Percentiles rank a stretch among this genome's conserved stretches.
phyloP scores from a whole-genome alignment of 2,113 vertebrate genomes.

The Panurus biarmicus region DNA sequence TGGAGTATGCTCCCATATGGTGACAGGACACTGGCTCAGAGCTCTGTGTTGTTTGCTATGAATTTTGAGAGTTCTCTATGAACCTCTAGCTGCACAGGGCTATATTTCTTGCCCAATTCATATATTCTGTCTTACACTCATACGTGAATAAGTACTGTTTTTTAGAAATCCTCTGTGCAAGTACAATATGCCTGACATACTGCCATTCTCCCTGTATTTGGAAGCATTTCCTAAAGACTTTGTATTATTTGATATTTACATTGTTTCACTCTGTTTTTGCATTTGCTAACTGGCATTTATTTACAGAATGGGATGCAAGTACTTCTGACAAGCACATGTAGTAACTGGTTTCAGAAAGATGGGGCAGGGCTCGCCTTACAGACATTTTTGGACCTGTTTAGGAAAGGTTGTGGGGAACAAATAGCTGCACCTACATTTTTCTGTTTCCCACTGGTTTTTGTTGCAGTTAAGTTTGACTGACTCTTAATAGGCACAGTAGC shows the following conservation, averaged over 20 bases:
- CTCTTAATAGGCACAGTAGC: background rate
- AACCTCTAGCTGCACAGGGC: background rate
- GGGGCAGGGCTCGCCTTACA: slow-evolving; percentile 12
- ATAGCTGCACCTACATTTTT: slow-evolving; percentile 66
- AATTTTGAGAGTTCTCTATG: background rate
- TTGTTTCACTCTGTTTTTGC: background rate
- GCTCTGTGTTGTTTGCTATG: background rate
- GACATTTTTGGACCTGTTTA: slow-evolving; percentile 29
- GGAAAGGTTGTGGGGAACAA: slow-evolving; percentile 1
- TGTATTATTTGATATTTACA: background rate
- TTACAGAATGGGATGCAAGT: background rate
- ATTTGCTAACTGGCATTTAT: background rate
- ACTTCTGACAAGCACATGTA: slow-evolving; percentile 26
- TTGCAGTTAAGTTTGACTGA: slow-evolving; percentile 44
- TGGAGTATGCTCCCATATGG: fast-evolving
- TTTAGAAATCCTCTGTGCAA: background rate
- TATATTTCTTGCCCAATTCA: background rate
- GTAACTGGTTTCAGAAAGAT: slow-evolving; percentile 36
- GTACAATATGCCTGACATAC: background rate
- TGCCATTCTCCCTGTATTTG: background rate
- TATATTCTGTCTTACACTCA: background rate
- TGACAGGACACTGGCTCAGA: background rate
- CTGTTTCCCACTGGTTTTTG: slow-evolving; percentile 47
- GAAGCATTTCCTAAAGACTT: background rate
- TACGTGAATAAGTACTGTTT: background rate